Conservation (phyloP, 1,140 invertebrate species). For the Laupala kohalensis region DNA sequence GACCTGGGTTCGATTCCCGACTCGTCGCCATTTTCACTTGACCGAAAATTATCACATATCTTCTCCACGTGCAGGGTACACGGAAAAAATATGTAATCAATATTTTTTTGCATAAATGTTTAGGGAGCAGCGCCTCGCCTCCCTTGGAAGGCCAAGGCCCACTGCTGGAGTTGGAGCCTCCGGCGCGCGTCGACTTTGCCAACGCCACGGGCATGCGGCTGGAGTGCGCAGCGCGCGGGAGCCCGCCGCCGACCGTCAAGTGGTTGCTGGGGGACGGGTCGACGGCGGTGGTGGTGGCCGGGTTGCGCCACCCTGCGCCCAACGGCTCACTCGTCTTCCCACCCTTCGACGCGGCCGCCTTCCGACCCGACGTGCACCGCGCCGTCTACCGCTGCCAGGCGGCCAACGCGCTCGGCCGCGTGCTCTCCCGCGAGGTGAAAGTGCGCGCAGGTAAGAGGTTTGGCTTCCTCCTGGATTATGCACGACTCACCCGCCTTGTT, state of each 20-base stretch:
- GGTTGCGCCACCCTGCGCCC: slow-evolving; percentile 24
- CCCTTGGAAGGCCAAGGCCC: slow-evolving; percentile 25
- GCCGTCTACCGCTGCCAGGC: slow-evolving; percentile 33
- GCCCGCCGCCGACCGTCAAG: slow-evolving; percentile 24
- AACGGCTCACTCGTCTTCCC: slow-evolving; percentile 32
- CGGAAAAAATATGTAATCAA: too few species aligned
- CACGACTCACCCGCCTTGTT: too few species aligned
- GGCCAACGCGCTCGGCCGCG: slow-evolving; percentile 25
- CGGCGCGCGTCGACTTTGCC: slow-evolving; percentile 27
- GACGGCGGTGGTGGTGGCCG: slow-evolving; percentile 24
- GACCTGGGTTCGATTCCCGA: too few species aligned
- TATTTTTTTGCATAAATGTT: too few species aligned
- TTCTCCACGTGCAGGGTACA: too few species aligned
- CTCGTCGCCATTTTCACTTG: too few species aligned
- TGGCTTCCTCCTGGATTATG: too few species aligned
- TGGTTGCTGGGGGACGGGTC: slow-evolving; percentile 27
- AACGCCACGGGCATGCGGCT: slow-evolving; percentile 27
- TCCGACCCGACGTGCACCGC: slow-evolving; percentile 32
- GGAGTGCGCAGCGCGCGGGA: slow-evolving; percentile 28
- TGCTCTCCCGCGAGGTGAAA: slow-evolving; percentile 41
- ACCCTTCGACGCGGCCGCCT: slow-evolving; percentile 30
- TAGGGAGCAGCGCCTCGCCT: too few species aligned
- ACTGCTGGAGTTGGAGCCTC: slow-evolving; percentile 28
- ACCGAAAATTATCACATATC: too few species aligned
- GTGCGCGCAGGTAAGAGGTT: slow-evolving; percentile 48